These are phyloP conservation scores for Drosophila suboccidentalis DNA, from an alignment of 2,888 invertebrate genomes.

Conservation along the genomic window DNA sequence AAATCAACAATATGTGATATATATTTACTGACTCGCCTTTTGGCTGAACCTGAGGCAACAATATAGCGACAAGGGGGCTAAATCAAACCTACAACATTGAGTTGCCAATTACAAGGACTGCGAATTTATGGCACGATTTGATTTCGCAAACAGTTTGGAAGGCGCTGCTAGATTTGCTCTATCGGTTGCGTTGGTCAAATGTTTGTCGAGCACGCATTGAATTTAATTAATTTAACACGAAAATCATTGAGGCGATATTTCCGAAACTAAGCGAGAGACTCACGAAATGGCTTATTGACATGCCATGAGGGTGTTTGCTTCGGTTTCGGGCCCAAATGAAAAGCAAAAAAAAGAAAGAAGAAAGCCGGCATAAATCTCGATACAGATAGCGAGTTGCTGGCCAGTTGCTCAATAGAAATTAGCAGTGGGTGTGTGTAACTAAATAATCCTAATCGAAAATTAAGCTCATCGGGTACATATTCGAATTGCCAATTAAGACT, in stretches of 20 bases:
- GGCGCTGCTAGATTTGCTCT: slow-evolving; percentile 45
- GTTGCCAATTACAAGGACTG: slow-evolving; percentile 57
- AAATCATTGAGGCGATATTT: slow-evolving; percentile 76
- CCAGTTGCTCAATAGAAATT: slow-evolving; percentile 26
- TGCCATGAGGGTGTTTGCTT: slow-evolving; percentile 48
- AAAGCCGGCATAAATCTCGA: slow-evolving; percentile 41
- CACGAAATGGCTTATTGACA: slow-evolving; percentile 73
- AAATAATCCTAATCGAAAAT: slow-evolving; percentile 61
- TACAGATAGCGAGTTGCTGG: slow-evolving; percentile 15
- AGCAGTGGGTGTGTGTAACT: slow-evolving; percentile 48
- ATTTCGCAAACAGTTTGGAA: slow-evolving; percentile 48
- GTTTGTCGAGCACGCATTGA: slow-evolving; percentile 70
- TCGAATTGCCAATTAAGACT: slow-evolving; percentile 52
- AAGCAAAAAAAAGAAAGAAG: not conserved
- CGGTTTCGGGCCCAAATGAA: slow-evolving; percentile 6
- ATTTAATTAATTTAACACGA: slow-evolving; percentile 80
- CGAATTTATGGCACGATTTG: slow-evolving; percentile 69
- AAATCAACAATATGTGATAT: slow-evolving; percentile 1
- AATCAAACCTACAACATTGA: not conserved
- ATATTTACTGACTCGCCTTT: slow-evolving; percentile 2
- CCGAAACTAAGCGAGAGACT: slow-evolving; percentile 62
- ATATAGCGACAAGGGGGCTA: not conserved
- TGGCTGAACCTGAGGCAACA: slow-evolving; percentile 1
- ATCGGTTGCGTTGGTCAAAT: slow-evolving; percentile 61
- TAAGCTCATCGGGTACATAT: slow-evolving; percentile 56